Evolutionary conservation across 37 sponge, comb jelly and placozoan species (phyloP).

Genomic region (Theonella swinhoei): DNA sequence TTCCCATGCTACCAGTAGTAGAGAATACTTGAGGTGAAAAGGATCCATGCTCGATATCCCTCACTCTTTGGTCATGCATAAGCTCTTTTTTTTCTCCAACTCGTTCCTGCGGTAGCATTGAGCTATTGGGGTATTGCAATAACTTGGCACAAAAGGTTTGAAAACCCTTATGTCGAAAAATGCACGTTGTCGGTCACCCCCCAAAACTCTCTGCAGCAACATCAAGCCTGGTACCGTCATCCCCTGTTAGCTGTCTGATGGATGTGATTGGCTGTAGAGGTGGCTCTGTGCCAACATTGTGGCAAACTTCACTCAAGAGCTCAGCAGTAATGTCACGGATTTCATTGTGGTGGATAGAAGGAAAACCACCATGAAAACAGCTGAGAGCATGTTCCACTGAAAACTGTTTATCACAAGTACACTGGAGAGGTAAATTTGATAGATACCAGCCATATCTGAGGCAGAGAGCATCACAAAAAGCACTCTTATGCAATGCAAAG

Average conservation of each 20-base stretch:
- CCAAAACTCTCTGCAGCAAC: conserved; percentile 42
- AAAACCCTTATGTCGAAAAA: conserved; percentile 3
- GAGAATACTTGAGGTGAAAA: conserved; percentile 10
- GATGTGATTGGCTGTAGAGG: conserved; percentile 19
- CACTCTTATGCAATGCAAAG: conserved; percentile 37
- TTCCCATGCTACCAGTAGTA: conserved; percentile 26
- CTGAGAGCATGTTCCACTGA: conserved; percentile 29
- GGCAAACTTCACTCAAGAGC: conserved; percentile 41
- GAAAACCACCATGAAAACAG: conserved; percentile 20
- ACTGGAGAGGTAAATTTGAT: conserved; percentile 1
- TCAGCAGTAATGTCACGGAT: conserved; percentile 43
- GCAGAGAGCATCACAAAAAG: conserved; percentile 32
- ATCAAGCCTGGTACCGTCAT: conserved; percentile 39
- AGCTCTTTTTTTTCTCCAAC: conserved; percentile 13
- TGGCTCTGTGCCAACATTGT: conserved; percentile 40
- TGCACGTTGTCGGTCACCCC: conserved; percentile 19
- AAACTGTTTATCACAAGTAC: neutral
- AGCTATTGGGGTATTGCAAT: too few relatives aligned
- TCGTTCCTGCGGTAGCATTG: neutral
- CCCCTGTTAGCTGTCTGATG: conserved; percentile 15
- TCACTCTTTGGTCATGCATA: conserved; percentile 1
- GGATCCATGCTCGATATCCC: too few relatives aligned
- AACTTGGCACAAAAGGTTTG: neutral
- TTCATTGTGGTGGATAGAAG: conserved; percentile 37
- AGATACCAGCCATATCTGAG: conserved; percentile 38